These are phyloP conservation scores for Polydrusus tereticollis DNA, from an alignment of 2,888 invertebrate genomes.

Conservation along the genomic window DNA sequence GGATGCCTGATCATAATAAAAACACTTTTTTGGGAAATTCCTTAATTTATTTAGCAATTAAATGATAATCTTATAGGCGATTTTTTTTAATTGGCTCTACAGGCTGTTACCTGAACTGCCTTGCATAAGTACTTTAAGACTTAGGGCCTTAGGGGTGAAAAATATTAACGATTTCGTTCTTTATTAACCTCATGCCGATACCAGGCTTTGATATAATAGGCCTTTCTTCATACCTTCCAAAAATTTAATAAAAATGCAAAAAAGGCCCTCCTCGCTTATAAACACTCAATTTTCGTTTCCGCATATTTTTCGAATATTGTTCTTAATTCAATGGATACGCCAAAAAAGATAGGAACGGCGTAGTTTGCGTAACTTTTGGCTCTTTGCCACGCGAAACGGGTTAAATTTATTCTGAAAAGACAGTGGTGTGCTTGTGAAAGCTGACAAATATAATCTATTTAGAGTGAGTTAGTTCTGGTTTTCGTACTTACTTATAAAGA, in stretches of 20 bases:
- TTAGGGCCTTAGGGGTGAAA: no score
- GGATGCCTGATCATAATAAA: no score
- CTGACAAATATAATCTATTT: neutral
- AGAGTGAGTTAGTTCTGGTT: no score
- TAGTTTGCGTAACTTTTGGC: conserved; percentile 23
- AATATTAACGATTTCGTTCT: neutral
- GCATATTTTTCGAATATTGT: conserved; percentile 26
- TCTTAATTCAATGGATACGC: conserved; percentile 23
- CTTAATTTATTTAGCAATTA: no score
- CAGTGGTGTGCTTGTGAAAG: conserved; percentile 9
- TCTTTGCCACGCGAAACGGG: conserved; percentile 14
- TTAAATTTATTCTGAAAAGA: conserved; percentile 18
- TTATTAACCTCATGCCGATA: neutral
- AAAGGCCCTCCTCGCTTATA: conserved; percentile 20
- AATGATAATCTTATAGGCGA: no score
- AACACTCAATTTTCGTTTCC: conserved; percentile 29
- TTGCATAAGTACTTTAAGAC: no score
- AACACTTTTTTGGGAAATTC: no score
- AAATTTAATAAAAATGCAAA: conserved; percentile 28
- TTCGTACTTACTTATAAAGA: no score
- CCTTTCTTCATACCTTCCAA: neutral
- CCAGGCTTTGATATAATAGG: conserved; percentile 4
- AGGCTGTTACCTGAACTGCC: no score
- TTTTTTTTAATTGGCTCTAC: no score
- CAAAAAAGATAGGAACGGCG: conserved; percentile 7